Evolutionary conservation across 2,113 vertebrate species (phyloP), one percentile per base, ranked within the genome.

Genomic region (Python bivittatus): DNA sequence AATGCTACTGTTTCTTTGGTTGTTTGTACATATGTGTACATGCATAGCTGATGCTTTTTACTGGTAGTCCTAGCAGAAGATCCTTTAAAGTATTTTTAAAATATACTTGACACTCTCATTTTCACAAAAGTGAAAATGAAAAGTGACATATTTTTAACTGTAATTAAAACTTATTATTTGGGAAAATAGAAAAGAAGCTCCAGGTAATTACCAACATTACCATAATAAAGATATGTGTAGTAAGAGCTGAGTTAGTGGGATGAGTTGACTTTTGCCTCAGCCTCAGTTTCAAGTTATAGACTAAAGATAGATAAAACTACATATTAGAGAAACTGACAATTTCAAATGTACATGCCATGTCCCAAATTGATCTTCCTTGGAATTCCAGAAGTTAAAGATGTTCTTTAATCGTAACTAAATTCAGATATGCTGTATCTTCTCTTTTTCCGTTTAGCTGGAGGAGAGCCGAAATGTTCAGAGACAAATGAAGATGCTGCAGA

Each of bases 401-500:
- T 7, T 64, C 4, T 6, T 84, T 38, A 44, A 20, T 56, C 33
- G 53, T 57, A n/a, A 25, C 27, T 92, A 29, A 52, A 15, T 54
- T 38, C 22, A 13, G 42, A 15, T 33, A 83, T 90, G 22, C 0
- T 27, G 38, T 79, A 79, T 79, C 38, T 90, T 89, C 88, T 85
- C 95, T 91, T 97, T 94, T 92, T 91, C 96, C 22, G 92, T 96
- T 94, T 85, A 99, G 99, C 94, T 99, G 97, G 99, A 99, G 96
- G 99, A 99, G 96, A 99, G 99, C 94, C 98, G 99, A 52, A 98
- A 97, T 86, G 99, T 99, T 97, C 99, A 99, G 97, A 99, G 99
- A 96, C 98, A 99, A 68, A 98, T 99, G 97, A 99, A 99, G 96
- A 97, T 98, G 57, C 96, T 99, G 93, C 99, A 99, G 97, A 99